Conservation (phyloP, 2,888 invertebrate genomes). For the Noctua pronuba region DNA sequence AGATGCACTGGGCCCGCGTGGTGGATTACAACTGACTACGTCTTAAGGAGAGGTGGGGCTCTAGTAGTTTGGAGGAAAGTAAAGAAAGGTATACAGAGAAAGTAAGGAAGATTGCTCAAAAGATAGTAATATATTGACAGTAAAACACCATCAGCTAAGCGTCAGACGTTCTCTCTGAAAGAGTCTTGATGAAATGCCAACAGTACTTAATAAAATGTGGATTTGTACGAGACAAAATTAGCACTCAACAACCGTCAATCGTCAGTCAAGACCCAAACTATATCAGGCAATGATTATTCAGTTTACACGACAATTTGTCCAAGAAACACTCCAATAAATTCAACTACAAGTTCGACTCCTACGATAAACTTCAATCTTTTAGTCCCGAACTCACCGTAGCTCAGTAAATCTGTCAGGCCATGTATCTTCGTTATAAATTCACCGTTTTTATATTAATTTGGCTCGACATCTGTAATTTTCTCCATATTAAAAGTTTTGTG, state of each 20-base stretch:
- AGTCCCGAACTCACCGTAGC: background rate
- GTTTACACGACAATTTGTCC: constrained; percentile 49
- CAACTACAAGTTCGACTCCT: constrained; percentile 37
- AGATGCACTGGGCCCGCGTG: background rate
- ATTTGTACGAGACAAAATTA: background rate
- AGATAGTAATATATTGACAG: background rate
- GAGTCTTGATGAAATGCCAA: background rate
- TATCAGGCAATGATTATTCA: constrained; percentile 40
- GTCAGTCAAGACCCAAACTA: constrained; percentile 17
- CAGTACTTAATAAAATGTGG: background rate
- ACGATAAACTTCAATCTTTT: constrained; percentile 36
- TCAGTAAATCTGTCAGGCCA: constrained; percentile 33
- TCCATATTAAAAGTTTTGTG: constrained; percentile 55
- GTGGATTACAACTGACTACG: background rate
- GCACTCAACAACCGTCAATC: constrained; percentile 13
- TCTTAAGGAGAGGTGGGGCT: background rate
- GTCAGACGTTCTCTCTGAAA: background rate
- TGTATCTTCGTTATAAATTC: constrained; percentile 39
- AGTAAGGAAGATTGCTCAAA: background rate
- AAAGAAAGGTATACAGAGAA: background rate
- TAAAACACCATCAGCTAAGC: background rate
- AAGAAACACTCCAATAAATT: constrained; percentile 46
- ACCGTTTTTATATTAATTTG: constrained; percentile 55
- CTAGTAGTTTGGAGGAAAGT: background rate
- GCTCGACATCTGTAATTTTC: constrained; percentile 52